Percentiles rank a stretch among this genome's conserved stretches.
Conservation (phyloP, 2,113 vertebrate species). For the Diadophis punctatus region DNA sequence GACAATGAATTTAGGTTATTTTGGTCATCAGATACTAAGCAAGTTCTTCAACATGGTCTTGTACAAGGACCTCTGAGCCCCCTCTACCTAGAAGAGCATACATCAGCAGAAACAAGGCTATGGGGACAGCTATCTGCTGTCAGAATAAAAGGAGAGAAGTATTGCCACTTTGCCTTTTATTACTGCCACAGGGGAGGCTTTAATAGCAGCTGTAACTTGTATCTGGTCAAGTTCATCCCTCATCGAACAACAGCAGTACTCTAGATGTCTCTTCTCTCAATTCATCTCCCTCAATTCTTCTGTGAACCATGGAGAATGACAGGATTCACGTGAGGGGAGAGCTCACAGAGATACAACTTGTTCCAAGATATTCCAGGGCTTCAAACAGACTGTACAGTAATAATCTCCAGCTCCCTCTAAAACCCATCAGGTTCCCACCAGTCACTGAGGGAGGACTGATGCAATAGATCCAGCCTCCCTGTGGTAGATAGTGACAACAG, state of each 20-base stretch:
- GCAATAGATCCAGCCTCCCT: neutral
- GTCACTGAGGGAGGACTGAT: neutral
- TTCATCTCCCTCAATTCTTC: neutral
- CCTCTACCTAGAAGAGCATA: neutral
- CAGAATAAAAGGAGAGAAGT: neutral
- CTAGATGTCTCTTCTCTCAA: neutral
- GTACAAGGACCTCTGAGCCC: neutral
- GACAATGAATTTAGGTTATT: neutral
- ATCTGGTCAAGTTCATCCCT: neutral
- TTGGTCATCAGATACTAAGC: neutral
- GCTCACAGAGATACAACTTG: neutral
- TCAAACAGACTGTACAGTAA: neutral
- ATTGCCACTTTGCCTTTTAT: neutral
- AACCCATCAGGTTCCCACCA: neutral
- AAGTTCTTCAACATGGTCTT: neutral
- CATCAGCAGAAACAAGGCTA: neutral
- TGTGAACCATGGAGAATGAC: neutral
- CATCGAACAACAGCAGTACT: neutral
- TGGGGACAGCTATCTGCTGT: neutral
- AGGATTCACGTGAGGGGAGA: neutral
- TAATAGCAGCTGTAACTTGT: neutral
- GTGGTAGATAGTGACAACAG: neutral
- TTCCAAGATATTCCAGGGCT: neutral
- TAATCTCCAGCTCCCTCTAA: neutral
- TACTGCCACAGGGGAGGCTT: neutral